Evolutionary conservation across 2,888 invertebrate species (phyloP).

Genomic region (Oligia fasciuncula): DNA sequence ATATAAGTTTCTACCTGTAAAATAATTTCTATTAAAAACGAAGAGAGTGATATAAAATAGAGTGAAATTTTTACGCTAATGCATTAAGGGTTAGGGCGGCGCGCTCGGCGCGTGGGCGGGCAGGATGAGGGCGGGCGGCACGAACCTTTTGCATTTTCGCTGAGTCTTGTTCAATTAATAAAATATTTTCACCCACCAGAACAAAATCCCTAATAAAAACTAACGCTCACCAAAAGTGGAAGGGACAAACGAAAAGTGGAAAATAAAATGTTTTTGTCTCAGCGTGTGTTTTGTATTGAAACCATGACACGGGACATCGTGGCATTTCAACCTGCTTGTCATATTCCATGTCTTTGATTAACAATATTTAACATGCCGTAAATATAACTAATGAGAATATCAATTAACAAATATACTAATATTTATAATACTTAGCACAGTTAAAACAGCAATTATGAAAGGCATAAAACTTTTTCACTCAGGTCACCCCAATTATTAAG

Average conservation of each 20-base stretch:
- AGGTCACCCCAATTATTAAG: neutral
- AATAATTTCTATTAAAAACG: slow-evolving; percentile 29
- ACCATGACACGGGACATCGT: neutral
- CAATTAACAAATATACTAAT: neutral
- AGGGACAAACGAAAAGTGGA: slow-evolving; percentile 6
- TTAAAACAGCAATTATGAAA: neutral
- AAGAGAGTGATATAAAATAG: slow-evolving; percentile 43
- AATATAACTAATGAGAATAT: neutral
- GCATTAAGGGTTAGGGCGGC: slow-evolving; percentile 57
- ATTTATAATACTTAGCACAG: slow-evolving; percentile 2
- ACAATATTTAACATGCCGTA: neutral
- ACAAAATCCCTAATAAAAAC: slow-evolving; percentile 54
- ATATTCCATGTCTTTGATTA: neutral
- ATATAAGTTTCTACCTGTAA: neutral
- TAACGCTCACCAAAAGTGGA: slow-evolving; percentile 28
- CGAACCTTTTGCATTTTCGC: slow-evolving; percentile 68
- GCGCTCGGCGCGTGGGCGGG: slow-evolving; percentile 51
- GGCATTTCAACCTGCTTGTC: neutral
- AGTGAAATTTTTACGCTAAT: slow-evolving; percentile 51
- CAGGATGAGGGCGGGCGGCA: slow-evolving; percentile 61
- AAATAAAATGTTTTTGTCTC: slow-evolving; percentile 27
- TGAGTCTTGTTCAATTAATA: slow-evolving; percentile 72
- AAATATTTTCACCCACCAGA: slow-evolving; percentile 65
- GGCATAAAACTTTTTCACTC: neutral
- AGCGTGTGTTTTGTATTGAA: slow-evolving; percentile 10